Base-by-base conservation (phyloP, 2,113 vertebrate species). In the Cynoglossus semilaevis region DNA sequence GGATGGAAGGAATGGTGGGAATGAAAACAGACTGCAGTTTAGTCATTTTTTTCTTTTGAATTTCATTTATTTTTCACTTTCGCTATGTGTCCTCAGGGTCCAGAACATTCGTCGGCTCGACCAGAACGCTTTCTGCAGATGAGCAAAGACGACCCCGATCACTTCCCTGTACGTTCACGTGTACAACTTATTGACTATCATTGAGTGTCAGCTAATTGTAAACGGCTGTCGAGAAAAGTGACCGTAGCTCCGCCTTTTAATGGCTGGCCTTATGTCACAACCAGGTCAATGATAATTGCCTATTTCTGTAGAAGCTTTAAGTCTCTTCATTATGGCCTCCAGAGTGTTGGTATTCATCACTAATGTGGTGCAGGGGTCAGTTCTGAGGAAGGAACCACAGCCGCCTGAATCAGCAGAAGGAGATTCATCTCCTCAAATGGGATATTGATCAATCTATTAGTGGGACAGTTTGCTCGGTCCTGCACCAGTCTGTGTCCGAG, bases 41-140 rank as follows among this genome's bases (percentile, higher is more conserved):
- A 12, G 38, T 48, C 16, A 43, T 44, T 15, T 16, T 44, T 44
- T 44, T 4, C 8, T 10, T 38, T 10, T 3, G 2, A 46, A 7
- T 56, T 9, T 18, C 0, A 40, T 36, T 50, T 12, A 44, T n/a
- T 2, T 45, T 16, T 45, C n/a, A 18, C 56, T 71, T 48, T 53
- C 37, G 15, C 15, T 15, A 9, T 66, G 15, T 46, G 14, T 66
- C 63, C 42, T 56, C 70, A 95, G 94, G 94, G 94, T 48, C 94
- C 94, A 0, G 95, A 97, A 74, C 94, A 95, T 75, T 98, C 94
- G 4, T 96, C 95, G 0, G 95, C 94, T 61, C 89, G 94, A 63
- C 94, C 94, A 0, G 94, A 97, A 67, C 86, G 93, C 34, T 97
- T 97, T 82, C 79, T 97, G 70, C 94, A 97, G 90, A 97, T 97